Evolutionary conservation across 1,140 invertebrate genomes (phyloP).

Genomic region (Vanessa tameamea): DNA sequence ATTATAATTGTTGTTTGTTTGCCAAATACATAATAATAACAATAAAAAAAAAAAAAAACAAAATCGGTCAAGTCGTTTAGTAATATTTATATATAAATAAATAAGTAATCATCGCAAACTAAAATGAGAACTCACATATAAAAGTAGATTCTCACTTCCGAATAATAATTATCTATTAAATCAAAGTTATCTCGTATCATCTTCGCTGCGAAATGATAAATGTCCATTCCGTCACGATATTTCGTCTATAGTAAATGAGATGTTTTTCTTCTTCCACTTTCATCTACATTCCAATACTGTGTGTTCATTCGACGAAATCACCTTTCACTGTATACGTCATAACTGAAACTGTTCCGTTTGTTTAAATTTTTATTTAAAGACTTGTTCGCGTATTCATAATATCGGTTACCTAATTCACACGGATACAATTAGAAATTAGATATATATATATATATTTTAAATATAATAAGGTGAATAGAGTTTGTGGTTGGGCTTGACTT

Average conservation of each 20-base stretch:
- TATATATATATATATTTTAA: no score
- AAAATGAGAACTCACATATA: background rate
- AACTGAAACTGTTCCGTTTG: background rate
- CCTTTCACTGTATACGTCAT: constrained; percentile 35
- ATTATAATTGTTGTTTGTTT: no score
- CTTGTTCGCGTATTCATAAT: no score
- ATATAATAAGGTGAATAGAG: no score
- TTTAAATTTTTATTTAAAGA: background rate
- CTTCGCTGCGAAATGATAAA: background rate
- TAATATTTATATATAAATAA: no score
- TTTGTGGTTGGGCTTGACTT: no score
- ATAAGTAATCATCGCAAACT: background rate
- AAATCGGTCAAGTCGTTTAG: no score
- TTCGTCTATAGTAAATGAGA: constrained; percentile 17
- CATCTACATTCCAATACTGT: constrained; percentile 38
- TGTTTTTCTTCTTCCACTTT: constrained; percentile 35
- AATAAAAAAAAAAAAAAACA: no score
- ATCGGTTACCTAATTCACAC: no score
- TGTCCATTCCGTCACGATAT: constrained; percentile 29
- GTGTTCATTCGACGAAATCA: constrained; percentile 35
- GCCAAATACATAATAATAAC: no score
- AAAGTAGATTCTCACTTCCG: background rate
- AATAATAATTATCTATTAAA: background rate
- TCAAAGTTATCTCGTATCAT: background rate
- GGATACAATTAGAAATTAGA: no score